These are phyloP conservation scores for Seladonia tumulorum DNA, from an alignment of 2,888 invertebrate genomes.

Conservation along the genomic window DNA sequence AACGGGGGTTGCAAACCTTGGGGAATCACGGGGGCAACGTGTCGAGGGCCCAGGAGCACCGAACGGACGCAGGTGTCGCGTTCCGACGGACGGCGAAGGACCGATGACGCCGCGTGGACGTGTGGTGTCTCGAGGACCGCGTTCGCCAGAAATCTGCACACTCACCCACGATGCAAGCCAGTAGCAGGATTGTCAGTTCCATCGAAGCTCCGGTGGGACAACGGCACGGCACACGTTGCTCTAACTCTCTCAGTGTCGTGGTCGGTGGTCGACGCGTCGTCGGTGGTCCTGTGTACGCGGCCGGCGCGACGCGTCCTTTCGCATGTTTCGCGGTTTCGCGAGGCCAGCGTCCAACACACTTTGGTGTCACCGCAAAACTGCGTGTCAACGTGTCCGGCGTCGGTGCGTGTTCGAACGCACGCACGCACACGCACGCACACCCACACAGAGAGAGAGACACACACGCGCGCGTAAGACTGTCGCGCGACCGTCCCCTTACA, in stretches of 20 bases:
- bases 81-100: not conserved
- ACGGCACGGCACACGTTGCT: constrained; percentile 6
- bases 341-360: constrained; percentile 1
- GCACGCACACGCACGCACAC: not conserved
- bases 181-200: constrained; percentile 78
- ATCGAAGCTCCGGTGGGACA: constrained; percentile 62
- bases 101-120: not conserved
- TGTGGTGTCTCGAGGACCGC: not conserved
- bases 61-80: not conserved
- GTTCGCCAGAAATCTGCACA: constrained; percentile 4
- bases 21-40: constrained; percentile 25
- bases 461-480: not conserved
- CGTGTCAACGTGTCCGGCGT: constrained; percentile 49
- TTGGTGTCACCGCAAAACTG: not conserved
- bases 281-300: constrained; percentile 53
- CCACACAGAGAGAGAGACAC: not conserved
- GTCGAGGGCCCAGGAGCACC: not conserved
- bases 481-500: constrained; percentile 63
- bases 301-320: constrained; percentile 66
- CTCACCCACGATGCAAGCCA: constrained; percentile 74
- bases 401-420: not conserved
- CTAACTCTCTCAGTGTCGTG: constrained; percentile 15
- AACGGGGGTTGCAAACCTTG: not conserved
- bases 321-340: constrained; percentile 61
- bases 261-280: constrained; percentile 36